These are phyloP conservation scores for Hippopotamyrus pictus DNA, from an alignment of 2,797 vertebrate genomes.

Conservation along the genomic window DNA sequence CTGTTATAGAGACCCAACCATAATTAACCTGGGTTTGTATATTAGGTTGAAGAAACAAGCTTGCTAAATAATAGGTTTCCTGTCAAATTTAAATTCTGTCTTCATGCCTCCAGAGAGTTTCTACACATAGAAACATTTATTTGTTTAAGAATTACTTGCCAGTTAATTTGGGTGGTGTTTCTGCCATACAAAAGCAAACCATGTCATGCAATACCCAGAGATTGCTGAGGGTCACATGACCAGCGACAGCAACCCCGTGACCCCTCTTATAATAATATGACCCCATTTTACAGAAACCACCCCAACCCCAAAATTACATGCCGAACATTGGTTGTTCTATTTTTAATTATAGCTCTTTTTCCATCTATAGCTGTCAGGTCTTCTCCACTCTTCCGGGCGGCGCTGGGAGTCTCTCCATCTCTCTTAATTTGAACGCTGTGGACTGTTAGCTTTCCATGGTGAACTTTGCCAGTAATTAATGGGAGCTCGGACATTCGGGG, in stretches of 20 bases:
- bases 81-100: conserved; percentile 58
- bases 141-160: conserved; percentile 79
- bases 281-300: conserved; percentile 47
- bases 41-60: conserved; percentile 56
- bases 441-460: conserved; percentile 59
- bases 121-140: conserved; percentile 73
- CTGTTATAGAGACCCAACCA: conserved; percentile 18
- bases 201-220: conserved; percentile 61
- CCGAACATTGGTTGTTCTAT: conserved; percentile 57
- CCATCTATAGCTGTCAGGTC: conserved; percentile 33
- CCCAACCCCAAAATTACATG: conserved; percentile 55
- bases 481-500: conserved; percentile 61
- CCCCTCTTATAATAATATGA: conserved; percentile 59
- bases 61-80: conserved; percentile 63
- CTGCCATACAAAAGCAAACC: conserved; percentile 93
- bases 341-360: conserved; percentile 55
- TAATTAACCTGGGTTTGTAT: conserved; percentile 19
- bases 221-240: conserved; percentile 56
- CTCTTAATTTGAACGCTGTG: conserved; percentile 37
- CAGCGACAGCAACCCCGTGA: conserved; percentile 63
- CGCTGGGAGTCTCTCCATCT: conserved; percentile 38
- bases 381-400: conserved; percentile 39
- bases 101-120: conserved; percentile 52
- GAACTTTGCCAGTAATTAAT: conserved; percentile 64
- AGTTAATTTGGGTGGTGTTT: conserved; percentile 73